Evolutionary conservation across 64 coral and sea anemone species (phyloP), one percentile per base, ranked within the genome.

Genomic region (Montipora sp.): DNA sequence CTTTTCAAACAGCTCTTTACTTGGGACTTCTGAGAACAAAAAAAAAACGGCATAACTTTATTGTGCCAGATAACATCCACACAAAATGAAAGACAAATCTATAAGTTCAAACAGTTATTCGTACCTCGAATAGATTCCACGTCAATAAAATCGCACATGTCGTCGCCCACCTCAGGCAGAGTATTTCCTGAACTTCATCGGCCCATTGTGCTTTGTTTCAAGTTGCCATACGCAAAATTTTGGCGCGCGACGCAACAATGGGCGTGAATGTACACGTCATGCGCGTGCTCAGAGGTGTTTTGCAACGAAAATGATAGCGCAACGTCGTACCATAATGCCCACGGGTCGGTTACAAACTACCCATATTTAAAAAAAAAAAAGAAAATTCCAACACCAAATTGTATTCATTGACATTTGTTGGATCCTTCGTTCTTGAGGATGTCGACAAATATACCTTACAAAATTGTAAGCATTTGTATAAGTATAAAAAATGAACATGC

Each of bases 1-100:
- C 14, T 45, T 87, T 2, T 87, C 83, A 88, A 93, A 93, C 59
- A 79, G 45, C 27, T 88, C 75, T 59, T 93, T 58, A 45, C 91
- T 93, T 73, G 81, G 74, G 50, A 85, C 71, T 15, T 65, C 82
- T 85, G 53, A 57, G 11, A 57, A 57, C 24, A 44, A 19, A 7
- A 50, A 24, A 59, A 43, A 70, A 68, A 68, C 7, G 36, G 60
- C 2, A 82, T 13, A 45, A 27, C 6, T 36, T 36, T 36, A 36
- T 36, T 36, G 11, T 57, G 53, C 53, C 11, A 57, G 53, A 6
- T 57, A 36, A 47, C 8, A 15, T 14, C 46, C 13, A 47, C 67
- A 47, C 15, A n/a, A 68, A 67, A 27, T 13, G 5, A 68, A 68
- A 66, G 59, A 49, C 4, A 71, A 8, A 9, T 11, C 3, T 20